Percentiles rank a stretch among this genome's conserved stretches.
These are phyloP conservation scores for Varanus komodoensis DNA, from an alignment of 2,113 vertebrate genomes.

Conservation along the genomic window DNA sequence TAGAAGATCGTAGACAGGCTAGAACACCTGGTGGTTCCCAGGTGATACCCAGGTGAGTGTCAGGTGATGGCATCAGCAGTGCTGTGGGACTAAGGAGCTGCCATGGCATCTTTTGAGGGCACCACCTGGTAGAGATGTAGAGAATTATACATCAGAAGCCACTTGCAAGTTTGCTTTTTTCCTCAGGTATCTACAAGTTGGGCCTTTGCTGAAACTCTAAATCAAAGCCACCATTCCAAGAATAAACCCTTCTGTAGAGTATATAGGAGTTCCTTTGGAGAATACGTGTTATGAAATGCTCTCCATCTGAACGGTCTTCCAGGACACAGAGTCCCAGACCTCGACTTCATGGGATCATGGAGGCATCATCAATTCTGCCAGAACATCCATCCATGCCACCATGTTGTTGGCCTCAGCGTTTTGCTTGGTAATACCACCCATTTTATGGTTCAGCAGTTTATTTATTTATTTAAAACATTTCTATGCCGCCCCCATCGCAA, in stretches of 20 bases:
- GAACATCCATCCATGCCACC: too few relatives aligned
- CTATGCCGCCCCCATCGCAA: too few relatives aligned
- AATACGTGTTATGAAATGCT: not conserved
- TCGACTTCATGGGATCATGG: not conserved
- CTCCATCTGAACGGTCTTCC: too few relatives aligned
- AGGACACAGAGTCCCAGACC: too few relatives aligned
- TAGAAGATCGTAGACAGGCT: constrained; percentile 59
- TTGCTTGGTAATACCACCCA: not conserved
- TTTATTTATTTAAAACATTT: too few relatives aligned
- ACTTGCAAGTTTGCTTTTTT: not conserved
- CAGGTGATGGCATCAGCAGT: not conserved
- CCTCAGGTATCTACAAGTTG: not conserved
- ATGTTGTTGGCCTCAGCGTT: not conserved
- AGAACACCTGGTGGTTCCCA: constrained; percentile 65
- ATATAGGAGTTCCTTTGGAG: not conserved
- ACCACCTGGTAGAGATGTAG: not conserved
- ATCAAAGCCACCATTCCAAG: not conserved
- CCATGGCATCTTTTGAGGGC: not conserved
- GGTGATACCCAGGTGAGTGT: constrained; percentile 34
- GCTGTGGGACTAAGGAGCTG: not conserved
- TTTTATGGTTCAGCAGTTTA: not conserved
- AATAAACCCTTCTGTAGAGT: not conserved
- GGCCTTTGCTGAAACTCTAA: not conserved
- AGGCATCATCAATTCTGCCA: too few relatives aligned
- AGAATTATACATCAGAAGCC: not conserved